Conservation (phyloP, 2,888 invertebrate genomes). For the Caenorhabditis zanzibari region DNA sequence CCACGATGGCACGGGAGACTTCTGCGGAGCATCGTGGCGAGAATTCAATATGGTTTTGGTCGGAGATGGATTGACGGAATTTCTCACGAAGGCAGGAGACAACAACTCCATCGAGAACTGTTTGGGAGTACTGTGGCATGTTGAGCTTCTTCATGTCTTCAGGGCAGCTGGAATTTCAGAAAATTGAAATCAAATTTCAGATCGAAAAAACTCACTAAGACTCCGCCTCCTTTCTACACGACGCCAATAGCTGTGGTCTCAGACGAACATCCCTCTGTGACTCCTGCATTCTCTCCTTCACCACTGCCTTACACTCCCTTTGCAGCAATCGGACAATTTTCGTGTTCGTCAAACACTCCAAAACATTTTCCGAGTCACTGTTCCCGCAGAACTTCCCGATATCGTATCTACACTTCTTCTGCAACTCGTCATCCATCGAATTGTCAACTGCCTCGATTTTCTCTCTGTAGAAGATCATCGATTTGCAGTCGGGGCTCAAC, state of each 20-base stretch:
- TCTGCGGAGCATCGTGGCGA: slow-evolving; percentile 66
- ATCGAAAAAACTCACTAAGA: slow-evolving; percentile 83
- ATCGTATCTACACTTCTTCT: slow-evolving; percentile 88
- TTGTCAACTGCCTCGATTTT: slow-evolving; percentile 84
- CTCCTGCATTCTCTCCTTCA: slow-evolving; percentile 80
- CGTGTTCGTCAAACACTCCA: slow-evolving; percentile 81
- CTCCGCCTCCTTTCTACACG: slow-evolving; percentile 87
- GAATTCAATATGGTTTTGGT: slow-evolving; percentile 64
- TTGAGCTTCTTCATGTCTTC: slow-evolving; percentile 80
- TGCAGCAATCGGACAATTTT: slow-evolving; percentile 81
- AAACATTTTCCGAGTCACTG: slow-evolving; percentile 75
- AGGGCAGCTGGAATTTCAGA: slow-evolving; percentile 74
- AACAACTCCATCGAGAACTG: slow-evolving; percentile 77
- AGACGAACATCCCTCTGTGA: slow-evolving; percentile 89
- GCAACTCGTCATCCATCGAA: slow-evolving; percentile 82
- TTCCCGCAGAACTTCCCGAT: slow-evolving; percentile 79
- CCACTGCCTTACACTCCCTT: slow-evolving; percentile 74
- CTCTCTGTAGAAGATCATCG: slow-evolving; percentile 84
- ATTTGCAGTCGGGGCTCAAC: slow-evolving; percentile 84
- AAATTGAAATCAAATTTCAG: not conserved
- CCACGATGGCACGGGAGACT: slow-evolving; percentile 78
- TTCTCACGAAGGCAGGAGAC: slow-evolving; percentile 80
- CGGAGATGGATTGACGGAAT: slow-evolving; percentile 73
- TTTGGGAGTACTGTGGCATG: slow-evolving; percentile 75
- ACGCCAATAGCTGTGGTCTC: slow-evolving; percentile 91